These are phyloP conservation scores for Amitus sp. DNA, from an alignment of 2,888 invertebrate species.

Conservation along the genomic window DNA sequence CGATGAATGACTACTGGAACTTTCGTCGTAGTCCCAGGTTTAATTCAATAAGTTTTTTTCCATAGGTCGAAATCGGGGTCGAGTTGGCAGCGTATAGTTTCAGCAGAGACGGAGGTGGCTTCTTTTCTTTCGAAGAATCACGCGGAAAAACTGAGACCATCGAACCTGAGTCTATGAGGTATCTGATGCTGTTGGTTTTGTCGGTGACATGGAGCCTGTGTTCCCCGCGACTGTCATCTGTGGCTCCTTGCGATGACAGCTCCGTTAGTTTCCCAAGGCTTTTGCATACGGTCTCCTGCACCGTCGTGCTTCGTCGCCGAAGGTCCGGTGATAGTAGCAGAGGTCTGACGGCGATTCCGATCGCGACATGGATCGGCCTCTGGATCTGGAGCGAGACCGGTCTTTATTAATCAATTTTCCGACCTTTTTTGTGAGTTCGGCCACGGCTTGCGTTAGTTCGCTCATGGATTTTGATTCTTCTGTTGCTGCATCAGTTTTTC, in stretches of 20 bases:
- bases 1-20: constrained; percentile 50
- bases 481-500: background rate
- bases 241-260: background rate
- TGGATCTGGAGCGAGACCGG: background rate
- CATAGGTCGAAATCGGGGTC: constrained; percentile 49
- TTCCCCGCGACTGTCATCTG: background rate
- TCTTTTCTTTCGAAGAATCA: background rate
- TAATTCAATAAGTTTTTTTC: constrained; percentile 37
- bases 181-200: background rate
- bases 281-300: no score
- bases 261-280: background rate
- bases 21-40: constrained; percentile 48
- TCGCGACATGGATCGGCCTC: background rate
- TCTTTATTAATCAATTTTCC: background rate
- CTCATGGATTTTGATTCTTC: background rate
- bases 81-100: constrained; percentile 48
- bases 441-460: background rate
- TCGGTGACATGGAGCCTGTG: constrained; percentile 20
- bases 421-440: background rate
- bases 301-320: no score
- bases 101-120: no score
- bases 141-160: constrained; percentile 31
- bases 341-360: background rate
- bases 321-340: background rate
- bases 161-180: constrained; percentile 30